These are phyloP conservation scores for Champsocephalus esox DNA, from an alignment of 2,797 vertebrate genomes.

Conservation along the genomic window DNA sequence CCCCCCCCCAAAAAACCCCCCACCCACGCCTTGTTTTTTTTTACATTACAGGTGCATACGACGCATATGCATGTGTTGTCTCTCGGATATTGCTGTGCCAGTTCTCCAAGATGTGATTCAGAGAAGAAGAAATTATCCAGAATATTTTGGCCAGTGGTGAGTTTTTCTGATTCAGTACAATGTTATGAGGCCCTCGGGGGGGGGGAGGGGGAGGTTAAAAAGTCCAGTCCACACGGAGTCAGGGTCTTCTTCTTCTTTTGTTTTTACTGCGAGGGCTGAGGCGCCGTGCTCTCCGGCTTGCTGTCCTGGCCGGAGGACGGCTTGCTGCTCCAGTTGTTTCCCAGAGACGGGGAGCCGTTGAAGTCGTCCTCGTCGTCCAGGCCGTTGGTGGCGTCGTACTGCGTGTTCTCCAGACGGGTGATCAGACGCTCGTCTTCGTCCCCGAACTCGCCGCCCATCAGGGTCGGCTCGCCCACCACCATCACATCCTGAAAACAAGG, in stretches of 20 bases:
- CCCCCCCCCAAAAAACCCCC: constrained; percentile 42
- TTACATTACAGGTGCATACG: constrained; percentile 67
- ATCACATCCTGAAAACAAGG: constrained; percentile 91
- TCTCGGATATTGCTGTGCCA: constrained; percentile 75
- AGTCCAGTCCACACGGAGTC: constrained; percentile 62
- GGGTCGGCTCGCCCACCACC: constrained; percentile 98
- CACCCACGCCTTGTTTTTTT: constrained; percentile 43
- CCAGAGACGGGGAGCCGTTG: constrained; percentile 94
- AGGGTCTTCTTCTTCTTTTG: constrained; percentile 33
- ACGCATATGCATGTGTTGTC: constrained; percentile 62
- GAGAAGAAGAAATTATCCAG: constrained; percentile 70
- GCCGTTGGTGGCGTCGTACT: constrained; percentile 98
- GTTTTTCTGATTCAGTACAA: constrained; percentile 68
- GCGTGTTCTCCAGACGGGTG: constrained; percentile 99
- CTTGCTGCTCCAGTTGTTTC: constrained; percentile 97
- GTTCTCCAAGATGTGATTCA: constrained; percentile 66
- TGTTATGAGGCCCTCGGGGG: constrained; percentile 60
- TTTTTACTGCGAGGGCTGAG: constrained; percentile 94
- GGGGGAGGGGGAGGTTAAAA: constrained; percentile 40
- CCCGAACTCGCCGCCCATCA: constrained; percentile 99
- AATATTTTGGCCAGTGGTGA: constrained; percentile 50
- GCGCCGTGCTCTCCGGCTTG: constrained; percentile 95
- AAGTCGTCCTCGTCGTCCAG: constrained; percentile 99
- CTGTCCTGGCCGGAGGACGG: constrained; percentile 92
- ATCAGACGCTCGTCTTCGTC: constrained; percentile 99